phyloP scores from a whole-genome alignment of 2,888 invertebrate genomes.

The Xylota sylvarum region DNA sequence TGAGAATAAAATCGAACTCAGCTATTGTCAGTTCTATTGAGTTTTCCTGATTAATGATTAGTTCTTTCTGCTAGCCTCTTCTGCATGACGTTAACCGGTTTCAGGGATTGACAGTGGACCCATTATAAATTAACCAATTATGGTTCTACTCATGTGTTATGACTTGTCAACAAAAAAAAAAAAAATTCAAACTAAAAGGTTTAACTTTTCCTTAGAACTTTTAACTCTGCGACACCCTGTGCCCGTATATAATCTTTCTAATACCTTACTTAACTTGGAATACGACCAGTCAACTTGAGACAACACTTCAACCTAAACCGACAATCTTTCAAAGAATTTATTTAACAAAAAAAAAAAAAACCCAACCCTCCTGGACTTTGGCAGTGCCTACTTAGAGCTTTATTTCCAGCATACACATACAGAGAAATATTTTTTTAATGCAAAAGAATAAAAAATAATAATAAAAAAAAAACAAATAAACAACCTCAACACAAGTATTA shows the following conservation, averaged over 20 bases:
- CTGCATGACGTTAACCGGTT: too few species aligned
- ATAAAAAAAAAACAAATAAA: background rate
- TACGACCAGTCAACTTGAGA: background rate
- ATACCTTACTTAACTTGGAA: background rate
- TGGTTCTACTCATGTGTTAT: too few species aligned
- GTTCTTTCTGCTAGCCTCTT: too few species aligned
- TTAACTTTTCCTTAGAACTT: background rate
- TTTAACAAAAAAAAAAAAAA: background rate
- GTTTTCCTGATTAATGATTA: too few species aligned
- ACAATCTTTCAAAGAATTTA: background rate
- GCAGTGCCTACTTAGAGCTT: conserved; percentile 11
- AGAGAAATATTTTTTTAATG: background rate
- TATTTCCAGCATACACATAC: background rate
- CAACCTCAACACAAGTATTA: conserved; percentile 1
- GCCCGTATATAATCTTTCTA: background rate
- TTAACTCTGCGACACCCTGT: background rate
- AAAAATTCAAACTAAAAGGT: background rate
- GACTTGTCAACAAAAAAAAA: too few species aligned
- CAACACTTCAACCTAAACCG: background rate
- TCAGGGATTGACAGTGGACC: too few species aligned
- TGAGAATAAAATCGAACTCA: too few species aligned
- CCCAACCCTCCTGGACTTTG: conserved; percentile 14
- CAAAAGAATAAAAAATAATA: conserved; percentile 15
- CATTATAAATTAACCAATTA: too few species aligned
- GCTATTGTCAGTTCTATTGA: too few species aligned